Evolutionary conservation across 2,888 invertebrate genomes (phyloP).

Genomic region (Vanessa cardui): DNA sequence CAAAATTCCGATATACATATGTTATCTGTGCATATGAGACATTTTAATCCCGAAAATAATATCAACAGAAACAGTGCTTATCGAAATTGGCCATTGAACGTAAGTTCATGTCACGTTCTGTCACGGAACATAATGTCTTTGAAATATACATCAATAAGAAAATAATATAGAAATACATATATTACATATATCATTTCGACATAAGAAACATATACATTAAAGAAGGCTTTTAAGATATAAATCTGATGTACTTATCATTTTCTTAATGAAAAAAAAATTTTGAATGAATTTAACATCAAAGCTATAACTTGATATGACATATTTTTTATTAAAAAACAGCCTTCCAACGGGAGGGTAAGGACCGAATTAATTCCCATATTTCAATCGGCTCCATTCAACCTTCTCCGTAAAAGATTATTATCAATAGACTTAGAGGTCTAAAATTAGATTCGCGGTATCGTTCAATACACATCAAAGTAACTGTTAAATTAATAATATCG

Average conservation of each 20-base stretch:
- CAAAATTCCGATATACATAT: too few species aligned
- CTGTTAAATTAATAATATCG: neutral
- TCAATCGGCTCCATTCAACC: constrained; percentile 7
- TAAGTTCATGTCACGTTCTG: too few species aligned
- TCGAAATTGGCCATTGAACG: too few species aligned
- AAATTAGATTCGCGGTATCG: neutral
- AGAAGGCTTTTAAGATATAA: neutral
- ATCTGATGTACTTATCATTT: neutral
- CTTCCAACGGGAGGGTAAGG: constrained; percentile 4
- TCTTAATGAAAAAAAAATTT: neutral
- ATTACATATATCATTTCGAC: too few species aligned
- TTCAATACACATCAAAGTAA: constrained; percentile 3
- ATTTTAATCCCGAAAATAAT: too few species aligned
- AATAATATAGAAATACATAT: too few species aligned
- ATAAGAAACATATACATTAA: too few species aligned
- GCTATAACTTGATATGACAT: neutral
- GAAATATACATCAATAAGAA: too few species aligned
- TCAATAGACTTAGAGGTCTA: constrained; percentile 4
- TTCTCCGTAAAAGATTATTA: constrained; percentile 4
- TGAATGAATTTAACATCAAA: neutral
- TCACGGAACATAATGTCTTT: too few species aligned
- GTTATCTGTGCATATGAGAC: too few species aligned
- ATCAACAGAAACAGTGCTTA: too few species aligned
- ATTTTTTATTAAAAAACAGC: constrained; percentile 5
- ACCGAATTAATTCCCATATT: constrained; percentile 2